Evolutionary conservation across 2,888 invertebrate genomes (phyloP), one percentile per base, ranked within the genome.

Genomic region (Acanthosoma haemorrhoidale): DNA sequence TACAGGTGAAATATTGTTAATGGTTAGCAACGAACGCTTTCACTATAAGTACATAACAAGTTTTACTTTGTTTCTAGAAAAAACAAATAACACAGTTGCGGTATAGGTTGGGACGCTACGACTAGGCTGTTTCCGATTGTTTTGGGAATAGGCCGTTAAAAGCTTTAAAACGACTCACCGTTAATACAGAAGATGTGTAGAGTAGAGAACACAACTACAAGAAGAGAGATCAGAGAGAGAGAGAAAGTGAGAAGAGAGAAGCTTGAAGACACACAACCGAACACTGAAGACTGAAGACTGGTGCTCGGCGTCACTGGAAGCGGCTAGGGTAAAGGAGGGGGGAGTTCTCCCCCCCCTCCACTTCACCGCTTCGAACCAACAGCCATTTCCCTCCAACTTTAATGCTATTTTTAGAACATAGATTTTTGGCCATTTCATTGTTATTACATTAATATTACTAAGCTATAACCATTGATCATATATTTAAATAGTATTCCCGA

Each of bases 361-460:
- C 38, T n/a, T 21, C 38, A 11, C 38, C 13, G 32, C 36, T n/a
- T n/a, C 38, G 34, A 36, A 60, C 34, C 31, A 38, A 32, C 64
- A 58, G 67, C 72, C 59, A 59, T 68, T 72, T 72, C 72, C 72
- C 68, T 70, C 72, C 70, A 70, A 70, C 68, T 70, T 72, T 61
- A 70, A 63, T 34, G 68, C 68, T 72, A 72, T 72, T 72, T 72
- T 70, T 72, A 72, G 72, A 67, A 16, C 3, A 57, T n/a, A 36
- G 36, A 32, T 36, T 61, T 36, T 61, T 61, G 21, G 36, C 38
- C n/a, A 38, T 36, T 61, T 61, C 61, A 18, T 36, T 21, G 4
- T 51, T 51, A 51, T n/a, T n/a, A n/a, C n/a, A n/a, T n/a, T n/a
- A n/a, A n/a, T n/a, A n/a, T n/a, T n/a, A n/a, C n/a, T n/a, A n/a